Evolutionary conservation across 2,888 invertebrate species (phyloP), one percentile per base, ranked within the genome.

Genomic region (Margaritifera margaritifera): DNA sequence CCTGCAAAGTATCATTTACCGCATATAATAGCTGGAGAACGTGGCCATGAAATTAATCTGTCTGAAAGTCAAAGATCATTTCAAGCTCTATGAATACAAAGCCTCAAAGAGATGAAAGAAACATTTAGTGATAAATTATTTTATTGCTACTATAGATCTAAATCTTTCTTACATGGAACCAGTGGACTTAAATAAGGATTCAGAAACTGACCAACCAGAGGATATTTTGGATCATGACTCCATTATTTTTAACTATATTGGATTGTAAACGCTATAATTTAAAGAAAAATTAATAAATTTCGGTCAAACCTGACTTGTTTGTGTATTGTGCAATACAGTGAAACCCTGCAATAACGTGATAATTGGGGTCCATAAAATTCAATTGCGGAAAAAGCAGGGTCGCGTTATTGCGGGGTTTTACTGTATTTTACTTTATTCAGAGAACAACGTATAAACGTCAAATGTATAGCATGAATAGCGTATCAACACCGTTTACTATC

Each of bases 211-310:
- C 27, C 67, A 67, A 19, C 64, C 67, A 3, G 67, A 64, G 19
- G 58, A 42, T 15, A 63, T 73, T 22, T 62, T 73, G 15, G 65
- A 73, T 31, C 73, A 73, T 59, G 73, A 73, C 53, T 68, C 73
- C 4, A 31, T 73, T 6, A 52, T 70, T 70, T 58, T 69, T 70
- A 42, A 69, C 73, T 5, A 27, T 73, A 5, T 51, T n/a, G n/a
- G n/a, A n/a, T n/a, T n/a, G n/a, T n/a, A n/a, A n/a, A n/a, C n/a
- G n/a, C n/a, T n/a, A n/a, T n/a, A n/a, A n/a, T n/a, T n/a, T n/a
- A n/a, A n/a, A n/a, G n/a, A n/a, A n/a, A n/a, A n/a, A n/a, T n/a
- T n/a, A n/a, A n/a, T n/a, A n/a, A n/a, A n/a, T n/a, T n/a, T n/a
- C n/a, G n/a, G n/a, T n/a, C n/a, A n/a, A n/a, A n/a, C n/a, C n/a